Evolutionary conservation across 2,888 invertebrate species (phyloP).

Genomic region (Heliconius erato): DNA sequence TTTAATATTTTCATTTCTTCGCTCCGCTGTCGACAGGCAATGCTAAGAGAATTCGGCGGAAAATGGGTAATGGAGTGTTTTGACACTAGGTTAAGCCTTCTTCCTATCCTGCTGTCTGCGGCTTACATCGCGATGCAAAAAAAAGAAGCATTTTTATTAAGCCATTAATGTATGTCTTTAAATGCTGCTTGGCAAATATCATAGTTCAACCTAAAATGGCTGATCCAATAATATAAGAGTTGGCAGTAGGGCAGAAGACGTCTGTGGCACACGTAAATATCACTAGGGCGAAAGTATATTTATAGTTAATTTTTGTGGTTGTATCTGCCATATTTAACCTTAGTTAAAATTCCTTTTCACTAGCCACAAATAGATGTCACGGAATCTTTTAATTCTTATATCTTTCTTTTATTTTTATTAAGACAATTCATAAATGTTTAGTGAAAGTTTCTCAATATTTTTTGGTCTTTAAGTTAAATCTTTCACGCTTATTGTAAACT

Average conservation of each 20-base stretch:
- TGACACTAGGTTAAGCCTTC: too few species aligned
- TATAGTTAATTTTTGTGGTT: constrained; percentile 22
- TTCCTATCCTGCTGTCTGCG: too few species aligned
- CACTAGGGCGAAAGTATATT: constrained; percentile 72
- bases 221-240: constrained; percentile 69
- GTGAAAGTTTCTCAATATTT: constrained; percentile 24
- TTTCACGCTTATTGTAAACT: neutral
- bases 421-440: neutral
- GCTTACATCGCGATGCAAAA: too few species aligned
- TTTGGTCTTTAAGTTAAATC: constrained; percentile 2
- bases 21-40: too few species aligned
- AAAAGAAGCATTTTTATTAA: too few species aligned
- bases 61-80: too few species aligned
- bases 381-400: neutral
- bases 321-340: constrained; percentile 14
- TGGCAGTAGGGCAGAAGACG: constrained; percentile 65
- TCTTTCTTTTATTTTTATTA: constrained; percentile 5
- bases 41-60: too few species aligned
- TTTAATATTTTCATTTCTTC: too few species aligned
- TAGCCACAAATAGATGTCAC: neutral
- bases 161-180: neutral
- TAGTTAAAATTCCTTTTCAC: neutral
- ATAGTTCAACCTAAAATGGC: constrained; percentile 73
- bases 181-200: constrained; percentile 39
- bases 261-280: constrained; percentile 71